Evolutionary conservation across 2,113 vertebrate species (phyloP).

Genomic region (Oplegnathus fasciatus): DNA sequence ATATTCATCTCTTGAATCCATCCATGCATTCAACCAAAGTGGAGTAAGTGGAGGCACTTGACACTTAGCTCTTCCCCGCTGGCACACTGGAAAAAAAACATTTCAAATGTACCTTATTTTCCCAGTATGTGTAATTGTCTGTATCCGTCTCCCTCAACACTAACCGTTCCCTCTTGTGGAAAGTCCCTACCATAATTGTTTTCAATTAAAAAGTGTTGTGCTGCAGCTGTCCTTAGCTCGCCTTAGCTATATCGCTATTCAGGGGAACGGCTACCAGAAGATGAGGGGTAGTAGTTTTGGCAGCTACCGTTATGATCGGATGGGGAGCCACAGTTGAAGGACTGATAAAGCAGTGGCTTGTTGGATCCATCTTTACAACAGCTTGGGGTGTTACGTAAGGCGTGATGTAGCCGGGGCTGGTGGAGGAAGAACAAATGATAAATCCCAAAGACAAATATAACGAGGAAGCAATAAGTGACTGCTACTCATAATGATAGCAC

Average conservation of each 20-base stretch:
- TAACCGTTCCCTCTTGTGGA: slow-evolving; percentile 31
- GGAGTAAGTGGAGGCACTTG: slow-evolving; percentile 22
- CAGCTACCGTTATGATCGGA: slow-evolving; percentile 53
- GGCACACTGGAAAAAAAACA: background rate
- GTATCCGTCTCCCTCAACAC: slow-evolving; percentile 27
- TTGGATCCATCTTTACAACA: slow-evolving; percentile 78
- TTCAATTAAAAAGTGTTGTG: slow-evolving; percentile 62
- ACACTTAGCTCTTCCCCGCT: background rate
- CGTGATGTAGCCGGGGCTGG: slow-evolving; percentile 48
- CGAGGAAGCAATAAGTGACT: slow-evolving; percentile 44
- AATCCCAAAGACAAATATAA: slow-evolving; percentile 63
- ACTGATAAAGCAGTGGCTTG: slow-evolving; percentile 67
- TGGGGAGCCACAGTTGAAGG: slow-evolving; percentile 66
- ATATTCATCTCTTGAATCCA: slow-evolving; percentile 8
- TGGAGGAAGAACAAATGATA: slow-evolving; percentile 54
- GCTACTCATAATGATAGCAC: slow-evolving; percentile 20
- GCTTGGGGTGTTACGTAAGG: slow-evolving; percentile 76
- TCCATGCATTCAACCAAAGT: slow-evolving; percentile 16
- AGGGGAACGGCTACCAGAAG: slow-evolving; percentile 52
- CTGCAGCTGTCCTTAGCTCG: slow-evolving; percentile 25
- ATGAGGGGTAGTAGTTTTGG: slow-evolving; percentile 59
- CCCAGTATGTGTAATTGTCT: slow-evolving; percentile 44
- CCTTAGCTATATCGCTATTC: slow-evolving; percentile 36
- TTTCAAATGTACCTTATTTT: slow-evolving; percentile 41
- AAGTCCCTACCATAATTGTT: slow-evolving; percentile 45